Base-by-base conservation (phyloP, 2,113 vertebrate species). In the Phalacrocorax aristotelis region DNA sequence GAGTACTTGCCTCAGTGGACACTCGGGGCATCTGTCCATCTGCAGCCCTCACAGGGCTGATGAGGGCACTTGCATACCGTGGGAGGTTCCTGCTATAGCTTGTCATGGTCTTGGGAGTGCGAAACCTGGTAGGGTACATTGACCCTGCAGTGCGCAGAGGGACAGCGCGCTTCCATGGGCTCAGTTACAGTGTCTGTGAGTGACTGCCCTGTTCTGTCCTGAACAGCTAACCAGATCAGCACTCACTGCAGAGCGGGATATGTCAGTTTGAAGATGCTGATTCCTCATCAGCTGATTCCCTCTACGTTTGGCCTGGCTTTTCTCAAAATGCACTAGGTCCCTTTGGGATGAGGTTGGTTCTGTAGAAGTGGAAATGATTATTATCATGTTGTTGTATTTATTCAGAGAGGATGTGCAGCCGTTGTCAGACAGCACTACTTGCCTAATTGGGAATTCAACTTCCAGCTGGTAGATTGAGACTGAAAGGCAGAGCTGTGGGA, bases 401-500 rank as follows among this genome's bases (percentile, higher is more conserved):
- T 70, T 94, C 1, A 8, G 74, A 51, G 87, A 85, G 87, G 83
- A 89, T 66, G 81, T 65, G 46, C 89, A 77, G 95, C 81, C 40
- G 62, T 82, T 94, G 89, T 91, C 91, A 91, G 95, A 54, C 87
- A 88, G 83, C 44, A 6, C 90, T 55, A 5, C 0, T 0, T 46
- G 69, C 81, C 89, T 94, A 68, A 89, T 38, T 87, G 93, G 87
- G 96, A 93, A 95, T 96, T 95, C 78, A 91, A 42, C 74, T 85
- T 97, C 78, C 84, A 95, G 81, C 93, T 94, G 94, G 86, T 93
- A 95, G 89, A 94, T 93, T 87, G 91, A 94, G 93, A 34, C 93
- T 93, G 94, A 97, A 95, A 94, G 87, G 90, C 80, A 92, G 83
- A 95, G 90, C 86, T 87, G 89, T 93, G 96, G 95, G 93, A 95